Percentiles rank a stretch among this genome's conserved stretches.
Evolutionary conservation across 2,888 invertebrate genomes (phyloP).

Genomic region (Hyposoter didymator): DNA sequence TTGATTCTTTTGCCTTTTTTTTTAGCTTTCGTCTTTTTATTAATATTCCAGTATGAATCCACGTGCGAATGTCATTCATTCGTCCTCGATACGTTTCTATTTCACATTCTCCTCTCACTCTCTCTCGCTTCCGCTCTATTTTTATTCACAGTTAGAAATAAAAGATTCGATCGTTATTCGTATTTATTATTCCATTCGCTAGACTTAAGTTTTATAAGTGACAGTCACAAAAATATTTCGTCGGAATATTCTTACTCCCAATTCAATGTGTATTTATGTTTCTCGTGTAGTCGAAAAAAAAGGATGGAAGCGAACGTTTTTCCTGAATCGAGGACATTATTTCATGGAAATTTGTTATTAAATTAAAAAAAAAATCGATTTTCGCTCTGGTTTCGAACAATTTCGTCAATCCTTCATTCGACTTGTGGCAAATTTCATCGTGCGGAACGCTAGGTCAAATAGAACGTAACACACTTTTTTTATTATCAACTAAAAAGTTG

Average conservation of each 20-base stretch:
- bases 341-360: background rate
- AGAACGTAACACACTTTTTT: background rate
- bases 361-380: background rate
- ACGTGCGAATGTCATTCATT: background rate
- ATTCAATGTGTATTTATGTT: slow-evolving; percentile 17
- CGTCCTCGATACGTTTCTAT: background rate
- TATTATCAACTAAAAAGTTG: background rate
- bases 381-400: background rate
- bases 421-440: background rate
- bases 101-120: background rate
- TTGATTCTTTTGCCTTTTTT: slow-evolving; percentile 43
- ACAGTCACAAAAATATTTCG: slow-evolving; percentile 82
- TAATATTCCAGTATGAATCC: background rate
- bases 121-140: background rate
- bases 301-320: background rate
- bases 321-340: background rate
- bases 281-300: background rate
- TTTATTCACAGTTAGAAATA: slow-evolving; percentile 13
- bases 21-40: slow-evolving; percentile 38
- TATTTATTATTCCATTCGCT: slow-evolving; percentile 64
- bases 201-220: slow-evolving; percentile 67
- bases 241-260: slow-evolving; percentile 72
- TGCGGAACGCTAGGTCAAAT: background rate
- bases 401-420: background rate
- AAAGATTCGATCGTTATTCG: slow-evolving; percentile 23